Conservation (phyloP, 1,140 invertebrate species). For the Tachypleus tridentatus region DNA sequence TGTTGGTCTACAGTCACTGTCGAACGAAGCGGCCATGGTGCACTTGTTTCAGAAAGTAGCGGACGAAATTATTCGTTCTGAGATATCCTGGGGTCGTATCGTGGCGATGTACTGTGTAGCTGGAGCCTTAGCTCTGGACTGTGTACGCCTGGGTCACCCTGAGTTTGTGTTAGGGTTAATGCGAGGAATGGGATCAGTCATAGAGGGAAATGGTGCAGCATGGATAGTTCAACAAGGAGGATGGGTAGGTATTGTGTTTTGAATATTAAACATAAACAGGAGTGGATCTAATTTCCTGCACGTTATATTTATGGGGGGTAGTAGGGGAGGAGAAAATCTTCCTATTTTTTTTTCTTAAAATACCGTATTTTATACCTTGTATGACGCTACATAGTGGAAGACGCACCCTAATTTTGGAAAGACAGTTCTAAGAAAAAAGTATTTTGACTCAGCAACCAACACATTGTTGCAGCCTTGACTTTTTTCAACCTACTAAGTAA, state of each 20-base stretch:
- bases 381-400: no score
- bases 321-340: no score
- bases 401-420: no score
- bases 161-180: constrained; percentile 49
- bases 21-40: constrained; percentile 42
- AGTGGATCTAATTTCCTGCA: no score
- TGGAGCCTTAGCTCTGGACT: constrained; percentile 54
- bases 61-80: constrained; percentile 42
- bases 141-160: constrained; percentile 36
- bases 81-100: constrained; percentile 53
- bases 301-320: no score
- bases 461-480: no score
- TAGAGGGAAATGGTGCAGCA: constrained; percentile 49
- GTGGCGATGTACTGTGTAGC: constrained; percentile 53
- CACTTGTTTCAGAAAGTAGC: constrained; percentile 45
- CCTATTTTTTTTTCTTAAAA: no score
- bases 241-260: constrained; percentile 42
- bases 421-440: no score
- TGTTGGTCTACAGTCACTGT: constrained; percentile 31
- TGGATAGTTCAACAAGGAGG: constrained; percentile 58
- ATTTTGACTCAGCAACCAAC: no score
- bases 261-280: no score
- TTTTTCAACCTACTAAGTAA: no score
- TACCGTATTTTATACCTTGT: no score
- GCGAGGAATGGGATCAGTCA: constrained; percentile 45